Percentiles rank a stretch among this genome's conserved stretches.
Conservation (phyloP, 2,888 invertebrate genomes). For the Torymus tubicola region DNA sequence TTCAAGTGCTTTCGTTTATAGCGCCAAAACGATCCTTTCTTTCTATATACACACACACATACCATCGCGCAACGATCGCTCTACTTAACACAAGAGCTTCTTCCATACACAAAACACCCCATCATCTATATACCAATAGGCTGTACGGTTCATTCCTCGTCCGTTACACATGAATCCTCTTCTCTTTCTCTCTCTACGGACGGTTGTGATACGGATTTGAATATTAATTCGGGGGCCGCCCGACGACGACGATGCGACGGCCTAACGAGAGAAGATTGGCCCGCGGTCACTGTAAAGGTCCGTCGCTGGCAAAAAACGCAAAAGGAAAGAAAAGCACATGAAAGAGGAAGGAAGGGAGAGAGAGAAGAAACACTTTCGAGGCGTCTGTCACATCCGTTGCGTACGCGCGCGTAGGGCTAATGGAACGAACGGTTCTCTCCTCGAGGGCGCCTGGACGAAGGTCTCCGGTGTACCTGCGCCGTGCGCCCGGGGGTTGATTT, state of each 20-base stretch:
- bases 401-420: background rate
- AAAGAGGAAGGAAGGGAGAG: background rate
- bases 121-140: background rate
- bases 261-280: conserved; percentile 61
- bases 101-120: no score
- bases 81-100: no score
- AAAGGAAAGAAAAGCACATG: conserved; percentile 13
- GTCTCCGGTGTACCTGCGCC: conserved; percentile 56
- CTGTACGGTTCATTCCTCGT: conserved; percentile 14
- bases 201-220: conserved; percentile 71
- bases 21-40: no score
- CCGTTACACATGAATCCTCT: conserved; percentile 47
- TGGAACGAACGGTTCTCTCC: background rate
- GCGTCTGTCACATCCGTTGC: conserved; percentile 23
- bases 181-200: conserved; percentile 44
- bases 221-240: conserved; percentile 70
- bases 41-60: no score
- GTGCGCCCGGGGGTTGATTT: conserved; percentile 53
- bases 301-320: conserved; percentile 30
- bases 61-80: no score
- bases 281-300: conserved; percentile 58
- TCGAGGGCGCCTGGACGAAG: conserved; percentile 30
- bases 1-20: no score
- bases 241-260: conserved; percentile 56
- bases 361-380: conserved; percentile 1